Evolutionary conservation across 2,888 invertebrate species (phyloP).

Genomic region (Ischnus inquisitorius): DNA sequence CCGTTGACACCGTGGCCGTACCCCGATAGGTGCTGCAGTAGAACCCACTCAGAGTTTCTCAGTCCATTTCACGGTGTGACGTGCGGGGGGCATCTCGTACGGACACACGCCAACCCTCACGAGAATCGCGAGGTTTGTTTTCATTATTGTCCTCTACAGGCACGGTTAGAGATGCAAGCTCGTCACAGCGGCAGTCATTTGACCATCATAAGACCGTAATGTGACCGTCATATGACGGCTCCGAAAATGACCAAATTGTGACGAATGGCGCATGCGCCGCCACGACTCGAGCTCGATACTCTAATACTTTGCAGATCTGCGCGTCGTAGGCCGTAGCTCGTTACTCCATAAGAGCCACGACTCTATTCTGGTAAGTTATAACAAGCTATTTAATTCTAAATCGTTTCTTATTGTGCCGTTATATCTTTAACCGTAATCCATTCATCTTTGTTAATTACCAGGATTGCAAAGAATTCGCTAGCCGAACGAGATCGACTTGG

Average conservation of each 20-base stretch:
- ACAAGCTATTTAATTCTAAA: neutral
- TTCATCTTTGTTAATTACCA: conserved; percentile 1
- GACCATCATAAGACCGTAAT: neutral
- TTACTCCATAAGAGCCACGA: neutral
- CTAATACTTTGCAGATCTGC: too few relatives aligned
- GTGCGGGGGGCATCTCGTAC: too few relatives aligned
- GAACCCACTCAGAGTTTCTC: conserved; percentile 70
- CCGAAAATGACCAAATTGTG: conserved; percentile 12
- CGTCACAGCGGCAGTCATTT: neutral
- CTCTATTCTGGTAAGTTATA: neutral
- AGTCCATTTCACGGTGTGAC: conserved; percentile 68
- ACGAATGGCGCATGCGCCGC: neutral
- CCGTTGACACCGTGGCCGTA: conserved; percentile 66
- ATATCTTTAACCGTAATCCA: neutral
- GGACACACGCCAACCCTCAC: too few relatives aligned
- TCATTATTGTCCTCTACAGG: too few relatives aligned
- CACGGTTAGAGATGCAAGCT: neutral
- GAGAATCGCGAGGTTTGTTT: too few relatives aligned
- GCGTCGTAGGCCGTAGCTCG: too few relatives aligned
- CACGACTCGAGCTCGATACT: neutral
- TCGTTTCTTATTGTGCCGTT: neutral
- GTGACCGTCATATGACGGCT: neutral
- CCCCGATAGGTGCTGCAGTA: conserved; percentile 67
- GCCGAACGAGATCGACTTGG: neutral
- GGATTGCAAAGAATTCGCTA: neutral